Percentiles rank a stretch among this genome's conserved stretches.
phyloP scores from a whole-genome alignment of 2,888 invertebrate genomes.

The Leptopilina drosophilae region DNA sequence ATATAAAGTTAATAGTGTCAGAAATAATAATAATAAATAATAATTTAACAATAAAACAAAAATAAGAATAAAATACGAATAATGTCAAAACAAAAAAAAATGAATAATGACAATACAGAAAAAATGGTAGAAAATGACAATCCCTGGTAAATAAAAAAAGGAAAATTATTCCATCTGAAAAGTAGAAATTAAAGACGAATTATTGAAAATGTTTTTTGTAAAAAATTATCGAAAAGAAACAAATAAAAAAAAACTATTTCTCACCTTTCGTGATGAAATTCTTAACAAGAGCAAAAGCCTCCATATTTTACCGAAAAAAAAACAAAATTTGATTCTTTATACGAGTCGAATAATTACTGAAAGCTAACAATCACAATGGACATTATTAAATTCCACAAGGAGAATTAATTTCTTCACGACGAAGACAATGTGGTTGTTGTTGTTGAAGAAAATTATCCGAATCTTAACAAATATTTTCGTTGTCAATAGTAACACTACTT shows the following conservation, averaged over 20 bases:
- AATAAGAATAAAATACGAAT: too few species aligned
- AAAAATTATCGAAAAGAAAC: neutral
- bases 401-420: slow-evolving; percentile 47
- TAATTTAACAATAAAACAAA: too few species aligned
- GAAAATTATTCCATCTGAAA: too few species aligned
- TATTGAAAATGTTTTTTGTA: neutral
- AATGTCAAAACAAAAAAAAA: too few species aligned
- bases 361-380: slow-evolving; percentile 9
- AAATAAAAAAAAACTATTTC: neutral
- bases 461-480: slow-evolving; percentile 43
- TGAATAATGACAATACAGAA: too few species aligned
- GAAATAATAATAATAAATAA: too few species aligned
- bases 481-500: slow-evolving; percentile 21
- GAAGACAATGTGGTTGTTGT: slow-evolving; percentile 55
- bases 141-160: too few species aligned
- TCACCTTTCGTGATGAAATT: slow-evolving; percentile 55
- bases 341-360: neutral
- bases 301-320: slow-evolving; percentile 44
- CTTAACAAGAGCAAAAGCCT: slow-evolving; percentile 48
- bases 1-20: too few species aligned
- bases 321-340: neutral
- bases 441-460: slow-evolving; percentile 54
- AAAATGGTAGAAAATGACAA: too few species aligned
- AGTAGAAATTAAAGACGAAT: too few species aligned
- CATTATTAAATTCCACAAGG: slow-evolving; percentile 44